Evolutionary conservation across 2,888 invertebrate genomes (phyloP), one percentile per base, ranked within the genome.

Genomic region (Cheilosia vernalis): DNA sequence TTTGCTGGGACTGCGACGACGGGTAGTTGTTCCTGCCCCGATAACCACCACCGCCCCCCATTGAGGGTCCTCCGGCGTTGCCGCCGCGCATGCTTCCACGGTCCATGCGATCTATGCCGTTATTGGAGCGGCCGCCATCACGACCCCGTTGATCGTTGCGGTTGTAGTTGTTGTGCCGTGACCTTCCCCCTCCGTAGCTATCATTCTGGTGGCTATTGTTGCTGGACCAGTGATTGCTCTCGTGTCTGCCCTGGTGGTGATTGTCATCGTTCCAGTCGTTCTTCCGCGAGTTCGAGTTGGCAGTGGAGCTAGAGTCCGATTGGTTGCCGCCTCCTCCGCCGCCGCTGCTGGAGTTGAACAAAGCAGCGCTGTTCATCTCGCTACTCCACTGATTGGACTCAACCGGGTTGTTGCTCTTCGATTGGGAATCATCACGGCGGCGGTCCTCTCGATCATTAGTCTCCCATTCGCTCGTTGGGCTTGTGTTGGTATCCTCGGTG

Each of bases 321-420:
- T 77, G 79, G 64, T 88, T 88, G 27, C 87, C 87, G n/a, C 78
- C 81, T 30, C 79, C 21, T 3, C 24, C 24, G 24, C 24, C 87
- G 67, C 88, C 61, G 4, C 88, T 87, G 66, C 87, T 88, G 72
- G 89, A 82, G 44, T 73, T 61, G 70, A 82, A 89, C 87, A 73
- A 88, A 87, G 87, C 88, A 33, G 87, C 86, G n/a, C 90, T 88
- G 74, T 90, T 90, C 89, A 91, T 89, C 69, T 91, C 91, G 47
- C 88, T 89, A 85, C 89, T 91, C 91, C 91, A 91, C 51, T 91
- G 91, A 79, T 89, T 91, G n/a, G 88, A 88, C 30, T 88, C 87
- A 4, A 81, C 49, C 27, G 66, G 58, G 17, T 40, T 63, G 40
- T 10, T n/a, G 55, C 24, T 24, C 56, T 78, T 87, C 2, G 83